phyloP scores from a whole-genome alignment of 2,888 invertebrate species.

The Cybosia mesomella region DNA sequence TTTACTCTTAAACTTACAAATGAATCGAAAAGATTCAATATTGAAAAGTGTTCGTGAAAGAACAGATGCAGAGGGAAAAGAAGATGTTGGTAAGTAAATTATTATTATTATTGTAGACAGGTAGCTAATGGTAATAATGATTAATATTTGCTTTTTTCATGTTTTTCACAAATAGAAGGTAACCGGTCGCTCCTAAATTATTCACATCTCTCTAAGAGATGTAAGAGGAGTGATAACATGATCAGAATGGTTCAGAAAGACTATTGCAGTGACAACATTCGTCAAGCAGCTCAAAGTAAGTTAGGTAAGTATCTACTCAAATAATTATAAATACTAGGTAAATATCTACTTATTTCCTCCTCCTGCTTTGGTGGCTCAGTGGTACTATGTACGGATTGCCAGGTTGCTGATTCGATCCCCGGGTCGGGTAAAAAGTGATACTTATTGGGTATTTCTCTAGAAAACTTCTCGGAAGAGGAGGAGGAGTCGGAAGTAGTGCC shows the following conservation, averaged over 20 bases:
- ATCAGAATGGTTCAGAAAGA: constrained; percentile 31
- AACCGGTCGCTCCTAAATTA: constrained; percentile 27
- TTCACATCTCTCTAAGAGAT: constrained; percentile 30
- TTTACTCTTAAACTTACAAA: constrained; percentile 25
- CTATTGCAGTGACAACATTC: constrained; percentile 29
- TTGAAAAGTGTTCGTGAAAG: constrained; percentile 28
- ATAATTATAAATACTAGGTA: constrained; percentile 5
- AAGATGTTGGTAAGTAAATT: constrained; percentile 29
- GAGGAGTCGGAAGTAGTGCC: too few relatives aligned
- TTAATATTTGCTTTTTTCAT: constrained; percentile 29
- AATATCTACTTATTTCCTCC: too few relatives aligned
- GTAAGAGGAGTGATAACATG: constrained; percentile 32
- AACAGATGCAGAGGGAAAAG: constrained; percentile 24
- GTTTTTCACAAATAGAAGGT: constrained; percentile 25
- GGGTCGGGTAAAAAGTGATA: too few relatives aligned
- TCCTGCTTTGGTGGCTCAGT: too few relatives aligned
- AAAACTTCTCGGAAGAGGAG: too few relatives aligned
- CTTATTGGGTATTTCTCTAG: too few relatives aligned
- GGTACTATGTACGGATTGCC: too few relatives aligned
- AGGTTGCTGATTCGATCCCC: too few relatives aligned
- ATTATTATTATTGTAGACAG: constrained; percentile 28
- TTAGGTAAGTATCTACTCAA: constrained; percentile 26
- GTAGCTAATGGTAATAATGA: constrained; percentile 29
- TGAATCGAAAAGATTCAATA: constrained; percentile 15
- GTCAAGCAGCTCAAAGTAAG: constrained; percentile 29